Evolutionary conservation across 2,888 invertebrate species (phyloP), one percentile per base, ranked within the genome.

Genomic region (Hirtodrosophila confusa): DNA sequence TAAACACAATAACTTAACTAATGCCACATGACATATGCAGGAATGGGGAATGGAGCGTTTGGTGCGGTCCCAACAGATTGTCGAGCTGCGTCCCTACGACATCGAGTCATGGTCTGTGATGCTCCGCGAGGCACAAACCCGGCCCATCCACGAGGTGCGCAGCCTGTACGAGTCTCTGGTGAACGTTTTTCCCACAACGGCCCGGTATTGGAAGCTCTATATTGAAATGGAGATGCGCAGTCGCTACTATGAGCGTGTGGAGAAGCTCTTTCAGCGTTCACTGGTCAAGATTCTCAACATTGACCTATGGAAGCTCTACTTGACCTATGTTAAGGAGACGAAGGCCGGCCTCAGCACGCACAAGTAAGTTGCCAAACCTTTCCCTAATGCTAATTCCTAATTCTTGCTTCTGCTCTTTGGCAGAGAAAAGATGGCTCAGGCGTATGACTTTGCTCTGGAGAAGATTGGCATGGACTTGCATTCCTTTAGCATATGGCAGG

Each of bases 351-450:
- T 98, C 78, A 95, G 97, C 0, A 96, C 97, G 0, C 98, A 97
- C 93, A 97, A 98, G 98, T 97, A 93, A 93, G 95, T 94, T 3
- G 0, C 3, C 4, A 4, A n/a, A 11, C 8, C 17, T 2, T n/a
- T 17, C 11, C 10, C 23, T 12, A 12, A 6, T 3, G 8, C 1
- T 11, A 7, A 24, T 17, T 4, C 3, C 37, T 17, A 39, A 44
- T 37, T 4, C 5, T 37, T 7, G 3, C 3, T 36, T 9, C 1
- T 17, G 4, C 10, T 8, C 9, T n/a, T 2, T 27, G 12, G 0
- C 90, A 98, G 99, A 90, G 99, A 99, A 91, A 99, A 99, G 93
- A 97, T 99, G 97, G 99, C 99, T 0, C 98, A 99, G 91, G 99
- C 99, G 0, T 99, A 99, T 91, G 99, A 99, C 92, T 99, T 99